These are phyloP conservation scores for Mactromeris polynyma DNA, from an alignment of 2,888 invertebrate species.

Conservation along the genomic window DNA sequence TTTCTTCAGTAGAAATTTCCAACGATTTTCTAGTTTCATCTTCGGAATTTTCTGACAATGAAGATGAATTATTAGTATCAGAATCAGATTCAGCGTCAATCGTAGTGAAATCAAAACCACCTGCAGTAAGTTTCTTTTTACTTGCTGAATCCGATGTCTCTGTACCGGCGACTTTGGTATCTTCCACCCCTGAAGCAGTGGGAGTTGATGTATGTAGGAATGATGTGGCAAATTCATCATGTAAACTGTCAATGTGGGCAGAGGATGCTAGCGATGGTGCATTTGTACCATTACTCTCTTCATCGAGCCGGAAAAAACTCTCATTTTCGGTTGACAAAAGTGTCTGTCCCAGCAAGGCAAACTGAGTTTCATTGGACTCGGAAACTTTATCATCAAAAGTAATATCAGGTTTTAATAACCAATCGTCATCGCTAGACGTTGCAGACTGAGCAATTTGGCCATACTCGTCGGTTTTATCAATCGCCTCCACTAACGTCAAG, in stretches of 20 bases:
- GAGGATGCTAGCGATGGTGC: not conserved
- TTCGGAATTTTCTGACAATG: not conserved
- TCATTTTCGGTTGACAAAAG: not conserved
- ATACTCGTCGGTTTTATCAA: not conserved
- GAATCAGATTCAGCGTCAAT: slow-evolving; percentile 10
- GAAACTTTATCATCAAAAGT: not conserved
- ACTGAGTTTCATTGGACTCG: not conserved
- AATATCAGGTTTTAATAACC: not conserved
- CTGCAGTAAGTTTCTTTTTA: slow-evolving; percentile 11
- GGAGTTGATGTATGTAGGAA: slow-evolving; percentile 28
- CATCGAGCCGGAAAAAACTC: not conserved
- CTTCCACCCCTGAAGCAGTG: slow-evolving; percentile 18
- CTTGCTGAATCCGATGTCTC: not conserved
- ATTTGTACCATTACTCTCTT: not conserved
- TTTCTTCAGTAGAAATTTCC: not conserved
- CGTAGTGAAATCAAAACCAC: slow-evolving; percentile 2
- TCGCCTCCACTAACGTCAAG: not conserved
- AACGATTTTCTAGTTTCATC: not conserved
- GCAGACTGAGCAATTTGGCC: not conserved
- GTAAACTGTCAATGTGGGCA: not conserved
- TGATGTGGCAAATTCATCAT: slow-evolving; percentile 6
- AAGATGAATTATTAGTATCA: not conserved
- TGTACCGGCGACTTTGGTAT: not conserved
- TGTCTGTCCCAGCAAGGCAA: not conserved
- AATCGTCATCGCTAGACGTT: not conserved